Evolutionary conservation across 2,888 invertebrate species (phyloP).

Genomic region (Stramonita haemastoma): DNA sequence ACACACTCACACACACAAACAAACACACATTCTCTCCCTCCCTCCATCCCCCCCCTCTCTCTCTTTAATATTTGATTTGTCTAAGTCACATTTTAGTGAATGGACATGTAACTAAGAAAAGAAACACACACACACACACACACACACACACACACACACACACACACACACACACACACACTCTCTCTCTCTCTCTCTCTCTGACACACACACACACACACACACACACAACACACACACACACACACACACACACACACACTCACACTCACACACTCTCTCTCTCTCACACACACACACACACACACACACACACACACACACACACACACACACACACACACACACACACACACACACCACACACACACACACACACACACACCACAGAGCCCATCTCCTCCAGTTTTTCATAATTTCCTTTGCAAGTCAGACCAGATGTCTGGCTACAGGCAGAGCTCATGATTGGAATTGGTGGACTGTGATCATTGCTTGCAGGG

Average conservation of each 20-base stretch:
- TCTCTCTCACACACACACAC: not conserved
- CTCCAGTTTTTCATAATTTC: not conserved
- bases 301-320: not conserved
- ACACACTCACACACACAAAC: no score
- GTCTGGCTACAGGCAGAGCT: not conserved
- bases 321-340: not conserved
- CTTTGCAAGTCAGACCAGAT: not conserved
- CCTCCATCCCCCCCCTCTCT: no score
- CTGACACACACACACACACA: not conserved
- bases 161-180: not conserved
- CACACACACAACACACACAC: conserved; percentile 1
- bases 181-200: not conserved
- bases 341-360: not conserved
- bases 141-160: not conserved
- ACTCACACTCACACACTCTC: conserved; percentile 27
- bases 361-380: not conserved
- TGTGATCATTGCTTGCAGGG: not conserved
- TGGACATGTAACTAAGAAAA: no score
- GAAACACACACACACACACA: not conserved
- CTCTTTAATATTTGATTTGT: no score
- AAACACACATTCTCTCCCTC: no score
- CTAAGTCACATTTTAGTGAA: no score
- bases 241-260: conserved; percentile 15
- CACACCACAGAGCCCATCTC: not conserved
- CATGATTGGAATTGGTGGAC: not conserved